Base-by-base conservation (phyloP, 1,140 invertebrate species). In the Mactra quadrangularis region DNA sequence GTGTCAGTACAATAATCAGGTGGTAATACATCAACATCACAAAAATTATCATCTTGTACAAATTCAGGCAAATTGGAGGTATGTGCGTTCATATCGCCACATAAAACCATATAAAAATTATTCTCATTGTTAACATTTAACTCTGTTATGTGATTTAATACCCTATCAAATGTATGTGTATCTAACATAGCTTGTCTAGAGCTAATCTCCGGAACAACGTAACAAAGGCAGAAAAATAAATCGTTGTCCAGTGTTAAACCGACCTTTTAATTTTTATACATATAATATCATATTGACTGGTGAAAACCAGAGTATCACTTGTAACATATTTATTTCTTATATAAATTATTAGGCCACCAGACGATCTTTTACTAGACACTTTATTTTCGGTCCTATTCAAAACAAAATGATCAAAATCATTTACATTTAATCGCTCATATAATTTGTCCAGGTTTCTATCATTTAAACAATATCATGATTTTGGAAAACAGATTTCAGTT, bases 111-210 rank as follows among this genome's bases (percentile, higher is more conserved):
- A n/a, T n/a, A n/a, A n/a, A n/a, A n/a, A n/a, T n/a, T n/a, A n/a
- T n/a, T n/a, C n/a, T n/a, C n/a, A n/a, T n/a, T n/a, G n/a, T n/a
- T n/a, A n/a, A n/a, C n/a, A n/a, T n/a, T n/a, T n/a, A n/a, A n/a
- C n/a, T n/a, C n/a, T n/a, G n/a, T n/a, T n/a, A n/a, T n/a, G n/a
- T n/a, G n/a, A n/a, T n/a, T n/a, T n/a, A n/a, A n/a, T n/a, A n/a
- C n/a, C n/a, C n/a, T n/a, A n/a, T n/a, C n/a, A n/a, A n/a, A n/a
- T 4, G 33, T 72, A 55, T 55, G 22, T 3, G 68, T 52, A 6
- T 72, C 68, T 22, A 72, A 3, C 45, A 72, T 72, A 11, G 68
- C 3, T 53, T 72, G 68, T 72, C 68, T 15, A 53, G n/a, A 52
- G 29, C 45, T 53, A 19, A 31, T 38, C n/a, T 72, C 45, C 7